Percentiles rank a stretch among this genome's conserved stretches.
Conservation (phyloP, 1,140 invertebrate species). For the Drosophila varians region DNA sequence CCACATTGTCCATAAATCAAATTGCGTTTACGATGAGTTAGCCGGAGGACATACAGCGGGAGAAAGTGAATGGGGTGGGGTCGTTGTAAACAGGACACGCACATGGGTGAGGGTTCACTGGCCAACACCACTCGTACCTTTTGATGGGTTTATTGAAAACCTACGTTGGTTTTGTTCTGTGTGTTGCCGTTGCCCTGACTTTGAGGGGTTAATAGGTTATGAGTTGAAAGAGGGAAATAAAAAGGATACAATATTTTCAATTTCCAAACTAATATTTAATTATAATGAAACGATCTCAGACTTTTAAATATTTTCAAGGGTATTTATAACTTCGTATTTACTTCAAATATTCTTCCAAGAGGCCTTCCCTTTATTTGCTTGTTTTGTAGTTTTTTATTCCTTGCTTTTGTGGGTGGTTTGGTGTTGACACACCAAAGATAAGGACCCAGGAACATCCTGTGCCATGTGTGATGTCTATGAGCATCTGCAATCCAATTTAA, state of each 20-base stretch:
- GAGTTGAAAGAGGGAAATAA: neutral
- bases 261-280: too few species aligned
- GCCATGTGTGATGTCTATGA: constrained; percentile 76
- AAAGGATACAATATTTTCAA: neutral
- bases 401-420: constrained; percentile 66
- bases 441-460: constrained; percentile 8
- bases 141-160: constrained; percentile 81
- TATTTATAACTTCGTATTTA: constrained; percentile 2
- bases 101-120: constrained; percentile 57
- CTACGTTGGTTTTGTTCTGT: constrained; percentile 33
- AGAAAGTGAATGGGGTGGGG: constrained; percentile 6
- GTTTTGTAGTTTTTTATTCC: constrained; percentile 31
- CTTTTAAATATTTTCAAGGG: constrained; percentile 3
- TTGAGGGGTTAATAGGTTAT: constrained; percentile 1
- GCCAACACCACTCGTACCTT: constrained; percentile 37
- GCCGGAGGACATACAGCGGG: constrained; percentile 44
- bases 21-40: constrained; percentile 64
- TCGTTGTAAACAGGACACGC: constrained; percentile 7
- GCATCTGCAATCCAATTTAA: constrained; percentile 72
- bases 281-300: too few species aligned
- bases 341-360: neutral
- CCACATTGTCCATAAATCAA: constrained; percentile 77
- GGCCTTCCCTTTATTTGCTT: constrained; percentile 22
- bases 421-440: constrained; percentile 40
- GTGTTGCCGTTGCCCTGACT: constrained; percentile 6